Evolutionary conservation across 2,113 vertebrate species (phyloP), one percentile per base, ranked within the genome.

Genomic region (Propithecus coquereli): DNA sequence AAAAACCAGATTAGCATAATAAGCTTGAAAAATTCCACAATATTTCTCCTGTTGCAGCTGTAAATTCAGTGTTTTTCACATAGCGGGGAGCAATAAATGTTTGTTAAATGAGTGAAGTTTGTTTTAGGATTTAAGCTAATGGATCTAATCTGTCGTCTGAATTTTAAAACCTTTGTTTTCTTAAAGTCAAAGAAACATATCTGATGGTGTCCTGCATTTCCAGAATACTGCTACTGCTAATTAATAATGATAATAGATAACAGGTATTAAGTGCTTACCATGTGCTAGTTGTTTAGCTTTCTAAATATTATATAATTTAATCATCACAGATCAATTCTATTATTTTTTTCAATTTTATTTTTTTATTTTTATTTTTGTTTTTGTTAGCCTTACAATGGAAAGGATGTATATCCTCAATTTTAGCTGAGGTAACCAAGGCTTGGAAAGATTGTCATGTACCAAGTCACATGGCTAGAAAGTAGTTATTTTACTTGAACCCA

Each of bases 1-100:
- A 96, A 93, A 97, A 59, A 30, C 30, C 77, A 84, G 32, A 50
- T 76, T 63, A 57, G 23, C n/a, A 16, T 40, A 88, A 90, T 54
- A 66, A 47, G n/a, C 50, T 84, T 68, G 47, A 65, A 86, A 77
- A 82, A 34, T 37, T 37, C 54, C 16, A 65, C n/a, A 30, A 0
- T 76, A 50, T 52, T 66, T 83, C 43, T 74, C 52, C 45, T 70
- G 30, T 85, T 66, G 52, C 13, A 20, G 11, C 20, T 47, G 68
- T 32, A 76, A 43, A 65, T 47, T 87, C 45, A 77, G 52, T 57
- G 65, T 91, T 59, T 84, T 57, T 81, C 5, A 20, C 14, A 8
- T 3, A 87, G 1, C 20, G 59, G 43, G 37, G 34, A 32, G 50
- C 18, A 50, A 77, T 40, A 74, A 43, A 59, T 50, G 25, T 52